Evolutionary conservation across 2,888 invertebrate species (phyloP), one percentile per base, ranked within the genome.

Genomic region (Leptinotarsa tumamoca): DNA sequence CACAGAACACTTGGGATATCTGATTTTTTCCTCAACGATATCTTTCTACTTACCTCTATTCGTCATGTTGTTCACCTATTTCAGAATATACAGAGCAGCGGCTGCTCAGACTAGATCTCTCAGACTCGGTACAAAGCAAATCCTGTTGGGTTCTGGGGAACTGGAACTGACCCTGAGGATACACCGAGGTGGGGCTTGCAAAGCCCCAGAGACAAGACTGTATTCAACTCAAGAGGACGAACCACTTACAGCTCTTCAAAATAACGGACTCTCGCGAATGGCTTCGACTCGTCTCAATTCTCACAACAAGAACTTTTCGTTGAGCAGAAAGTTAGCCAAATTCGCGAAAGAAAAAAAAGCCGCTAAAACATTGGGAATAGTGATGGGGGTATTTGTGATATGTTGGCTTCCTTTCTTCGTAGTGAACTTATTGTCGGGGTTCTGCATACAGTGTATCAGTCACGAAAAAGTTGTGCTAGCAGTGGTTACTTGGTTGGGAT

Each of bases 321-420:
- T 98, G 23, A 97, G 97, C 80, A 92, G 97, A 50, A 98, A 98
- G 87, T 90, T 98, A 78, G 96, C 97, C 17, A 98, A 98, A 90
- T 96, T 98, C 84, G 96, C 98, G 69, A 98, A 97, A 87, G 98
- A 98, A 88, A 97, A 98, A 88, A 98, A 98, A 88, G 98, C 98
- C 13, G 98, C 98, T 4, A 83, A 83, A 89, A 98, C 98, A 13
- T 90, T 98, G 82, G 98, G 98, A 68, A 98, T 98, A 86, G 98
- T 98, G 83, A 97, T 98, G 95, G 98, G 98, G 75, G 96, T 97
- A 80, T 98, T 98, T 88, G 97, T 98, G 86, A 93, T 98, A 82
- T 98, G 98, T 88, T 98, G 98, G 98, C 91, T 98, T 83, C 98
- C 98, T 78, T 98, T 98, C 90, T 98, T 98, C 88, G 96, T 98